Conservation (phyloP, 2,113 vertebrate genomes). For the Laticauda laticaudata region DNA sequence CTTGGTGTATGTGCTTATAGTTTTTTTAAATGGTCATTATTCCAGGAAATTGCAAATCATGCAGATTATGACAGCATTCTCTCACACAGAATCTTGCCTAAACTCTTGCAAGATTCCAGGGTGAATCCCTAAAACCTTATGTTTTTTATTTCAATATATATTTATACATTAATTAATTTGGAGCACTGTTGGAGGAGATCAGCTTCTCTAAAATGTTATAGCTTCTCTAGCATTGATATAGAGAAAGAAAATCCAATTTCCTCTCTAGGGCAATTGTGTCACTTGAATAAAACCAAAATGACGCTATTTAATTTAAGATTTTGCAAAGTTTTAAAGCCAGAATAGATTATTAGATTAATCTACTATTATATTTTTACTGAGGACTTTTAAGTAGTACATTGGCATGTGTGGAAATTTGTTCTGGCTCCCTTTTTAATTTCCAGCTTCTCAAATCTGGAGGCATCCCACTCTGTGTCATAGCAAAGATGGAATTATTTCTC, state of each 20-base stretch:
- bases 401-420: neutral
- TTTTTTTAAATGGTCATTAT: neutral
- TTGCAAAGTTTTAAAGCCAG: neutral
- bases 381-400: neutral
- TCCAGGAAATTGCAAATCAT: neutral
- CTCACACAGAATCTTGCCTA: neutral
- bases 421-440: conserved; percentile 13
- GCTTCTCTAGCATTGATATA: neutral
- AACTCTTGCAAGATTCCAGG: neutral
- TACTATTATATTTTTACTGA: neutral
- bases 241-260: neutral
- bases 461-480: conserved; percentile 91
- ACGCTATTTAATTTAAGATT: neutral
- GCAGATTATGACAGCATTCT: neutral
- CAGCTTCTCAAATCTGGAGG: conserved; percentile 91
- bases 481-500: conserved; percentile 89
- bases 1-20: neutral
- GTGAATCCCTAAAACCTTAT: neutral
- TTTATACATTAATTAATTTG: neutral
- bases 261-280: neutral
- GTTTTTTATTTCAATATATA: neutral
- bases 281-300: neutral
- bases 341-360: neutral
- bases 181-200: neutral
- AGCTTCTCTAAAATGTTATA: neutral